phyloP scores from a whole-genome alignment of 2,888 invertebrate genomes.

The Tortricodes alternella region DNA sequence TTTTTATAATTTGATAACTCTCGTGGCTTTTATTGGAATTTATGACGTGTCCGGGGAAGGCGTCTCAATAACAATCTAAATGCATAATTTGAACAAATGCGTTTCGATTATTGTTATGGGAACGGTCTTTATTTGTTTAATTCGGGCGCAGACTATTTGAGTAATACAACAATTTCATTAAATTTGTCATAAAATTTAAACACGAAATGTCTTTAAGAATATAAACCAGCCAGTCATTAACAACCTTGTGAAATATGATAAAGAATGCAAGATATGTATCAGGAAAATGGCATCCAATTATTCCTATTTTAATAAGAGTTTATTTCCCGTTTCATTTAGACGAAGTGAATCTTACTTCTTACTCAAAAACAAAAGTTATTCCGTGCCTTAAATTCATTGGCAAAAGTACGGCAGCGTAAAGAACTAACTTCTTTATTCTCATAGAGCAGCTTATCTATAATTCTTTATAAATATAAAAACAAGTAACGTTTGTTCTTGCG shows the following conservation, averaged over 20 bases:
- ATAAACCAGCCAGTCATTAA: too few relatives aligned
- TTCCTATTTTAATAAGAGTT: too few relatives aligned
- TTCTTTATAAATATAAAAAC: constrained; percentile 4
- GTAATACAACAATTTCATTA: not conserved
- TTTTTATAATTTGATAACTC: constrained; percentile 81
- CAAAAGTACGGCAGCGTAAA: too few relatives aligned
- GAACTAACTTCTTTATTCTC: not conserved
- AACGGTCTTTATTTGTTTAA: constrained; percentile 33
- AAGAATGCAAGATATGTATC: too few relatives aligned
- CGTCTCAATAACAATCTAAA: constrained; percentile 69
- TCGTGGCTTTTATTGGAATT: constrained; percentile 70
- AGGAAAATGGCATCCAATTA: too few relatives aligned
- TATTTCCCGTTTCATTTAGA: too few relatives aligned
- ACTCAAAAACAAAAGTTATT: not conserved
- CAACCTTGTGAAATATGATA: too few relatives aligned
- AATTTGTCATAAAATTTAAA: not conserved
- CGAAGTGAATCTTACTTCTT: too few relatives aligned
- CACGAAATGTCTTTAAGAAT: too few relatives aligned
- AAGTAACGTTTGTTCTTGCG: constrained; percentile 2
- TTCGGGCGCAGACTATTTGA: not conserved
- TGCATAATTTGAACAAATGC: constrained; percentile 71
- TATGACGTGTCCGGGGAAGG: constrained; percentile 56
- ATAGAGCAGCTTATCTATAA: constrained; percentile 4
- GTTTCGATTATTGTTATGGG: constrained; percentile 58
- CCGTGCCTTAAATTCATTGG: too few relatives aligned